Evolutionary conservation across 2,888 invertebrate species (phyloP).

Genomic region (Cantharis nigra): DNA sequence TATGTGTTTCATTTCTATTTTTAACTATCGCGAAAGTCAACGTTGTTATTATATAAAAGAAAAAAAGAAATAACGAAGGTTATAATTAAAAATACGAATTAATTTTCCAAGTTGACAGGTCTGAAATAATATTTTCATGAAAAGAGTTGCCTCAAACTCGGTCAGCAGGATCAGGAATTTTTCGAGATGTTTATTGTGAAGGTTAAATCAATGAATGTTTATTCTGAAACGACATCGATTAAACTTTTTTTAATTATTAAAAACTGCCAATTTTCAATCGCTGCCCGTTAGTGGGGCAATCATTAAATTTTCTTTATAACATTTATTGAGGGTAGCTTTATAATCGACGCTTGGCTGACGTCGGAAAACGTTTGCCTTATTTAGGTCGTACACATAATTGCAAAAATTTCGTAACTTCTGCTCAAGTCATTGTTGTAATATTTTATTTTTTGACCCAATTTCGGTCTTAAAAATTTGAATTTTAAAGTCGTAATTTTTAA

Average conservation of each 20-base stretch:
- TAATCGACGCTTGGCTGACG: not conserved
- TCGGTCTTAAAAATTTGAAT: not conserved
- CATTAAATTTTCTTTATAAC: not conserved
- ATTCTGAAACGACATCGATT: not conserved
- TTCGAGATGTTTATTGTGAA: not conserved
- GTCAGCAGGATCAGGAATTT: not conserved
- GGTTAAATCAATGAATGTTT: not conserved
- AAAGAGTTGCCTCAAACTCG: not conserved
- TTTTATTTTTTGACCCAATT: not conserved
- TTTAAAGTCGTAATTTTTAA: not conserved
- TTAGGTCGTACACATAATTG: conserved; percentile 7
- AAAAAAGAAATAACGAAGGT: not conserved
- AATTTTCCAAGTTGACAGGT: not conserved
- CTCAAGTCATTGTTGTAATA: not conserved
- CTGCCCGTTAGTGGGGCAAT: not conserved
- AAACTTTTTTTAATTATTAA: not conserved
- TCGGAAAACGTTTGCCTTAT: conserved; percentile 4
- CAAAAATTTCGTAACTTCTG: not conserved
- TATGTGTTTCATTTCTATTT: not conserved
- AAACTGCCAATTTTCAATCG: not conserved
- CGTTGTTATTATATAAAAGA: not conserved
- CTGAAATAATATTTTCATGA: not conserved
- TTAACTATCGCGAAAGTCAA: not conserved
- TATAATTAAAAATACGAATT: not conserved
- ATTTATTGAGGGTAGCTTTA: not conserved